Conservation (phyloP, 1,140 invertebrate genomes). For the Lucilia sericata region DNA sequence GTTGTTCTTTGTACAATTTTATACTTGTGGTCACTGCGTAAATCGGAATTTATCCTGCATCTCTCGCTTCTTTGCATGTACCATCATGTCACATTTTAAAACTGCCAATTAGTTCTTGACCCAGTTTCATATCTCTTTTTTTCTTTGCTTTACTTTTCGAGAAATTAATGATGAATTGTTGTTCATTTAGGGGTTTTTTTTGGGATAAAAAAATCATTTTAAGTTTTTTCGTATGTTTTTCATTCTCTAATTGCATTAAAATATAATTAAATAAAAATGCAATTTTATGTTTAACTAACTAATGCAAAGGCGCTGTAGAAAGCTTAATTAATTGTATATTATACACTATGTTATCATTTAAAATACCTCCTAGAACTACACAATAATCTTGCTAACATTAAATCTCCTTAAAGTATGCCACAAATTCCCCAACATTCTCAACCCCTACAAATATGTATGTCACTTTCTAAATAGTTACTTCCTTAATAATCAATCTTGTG, state of each 20-base stretch:
- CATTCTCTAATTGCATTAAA: not conserved
- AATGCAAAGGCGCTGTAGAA: not conserved
- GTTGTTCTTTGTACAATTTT: not conserved
- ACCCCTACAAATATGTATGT: not conserved
- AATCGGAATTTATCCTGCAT: not conserved
- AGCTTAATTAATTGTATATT: too few relatives aligned
- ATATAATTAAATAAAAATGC: conserved; percentile 2
- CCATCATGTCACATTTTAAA: conserved; percentile 7
- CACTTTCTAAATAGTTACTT: not conserved
- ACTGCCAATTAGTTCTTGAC: conserved; percentile 22
- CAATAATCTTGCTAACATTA: not conserved
- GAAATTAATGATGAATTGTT: conserved; percentile 26
- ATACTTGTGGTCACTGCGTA: not conserved
- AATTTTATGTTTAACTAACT: not conserved
- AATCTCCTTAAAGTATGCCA: too few relatives aligned
- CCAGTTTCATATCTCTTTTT: not conserved
- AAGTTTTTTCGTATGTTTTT: not conserved
- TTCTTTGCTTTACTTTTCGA: not conserved
- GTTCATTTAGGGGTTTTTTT: conserved; percentile 12
- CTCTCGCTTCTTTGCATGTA: not conserved
- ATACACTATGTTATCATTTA: too few relatives aligned
- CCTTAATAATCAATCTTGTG: too few relatives aligned
- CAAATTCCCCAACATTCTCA: not conserved
- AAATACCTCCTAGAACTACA: not conserved
- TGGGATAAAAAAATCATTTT: not conserved